phyloP scores from a whole-genome alignment of 2,113 vertebrate species.

The Pituophis catenifer region DNA sequence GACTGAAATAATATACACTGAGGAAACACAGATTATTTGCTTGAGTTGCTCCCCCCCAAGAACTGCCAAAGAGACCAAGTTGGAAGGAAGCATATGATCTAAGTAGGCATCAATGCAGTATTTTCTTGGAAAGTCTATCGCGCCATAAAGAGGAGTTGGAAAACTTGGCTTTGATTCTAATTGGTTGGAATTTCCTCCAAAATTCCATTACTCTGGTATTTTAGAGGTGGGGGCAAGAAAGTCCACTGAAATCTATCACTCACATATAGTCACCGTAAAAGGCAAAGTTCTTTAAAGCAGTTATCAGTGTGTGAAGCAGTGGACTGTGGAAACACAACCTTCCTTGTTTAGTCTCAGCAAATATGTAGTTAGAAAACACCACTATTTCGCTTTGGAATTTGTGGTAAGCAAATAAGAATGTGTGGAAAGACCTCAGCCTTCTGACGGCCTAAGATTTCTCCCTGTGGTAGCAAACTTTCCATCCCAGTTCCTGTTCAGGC shows the following conservation, averaged over 20 bases:
- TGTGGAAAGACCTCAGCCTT: conserved; percentile 46
- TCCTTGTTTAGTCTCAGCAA: conserved; percentile 65
- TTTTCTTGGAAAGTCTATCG: neutral
- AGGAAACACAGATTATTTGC: neutral
- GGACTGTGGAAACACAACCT: conserved; percentile 46
- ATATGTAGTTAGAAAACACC: conserved; percentile 55
- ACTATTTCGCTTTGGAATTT: conserved; percentile 63
- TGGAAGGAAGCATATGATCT: neutral
- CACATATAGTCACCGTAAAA: neutral
- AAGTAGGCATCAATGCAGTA: neutral
- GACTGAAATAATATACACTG: neutral
- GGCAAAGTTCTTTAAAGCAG: conserved; percentile 29
- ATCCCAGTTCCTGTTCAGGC: conserved; percentile 21
- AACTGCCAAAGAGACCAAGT: neutral
- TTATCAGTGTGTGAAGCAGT: conserved; percentile 28
- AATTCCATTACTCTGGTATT: neutral
- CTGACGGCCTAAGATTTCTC: conserved; percentile 50
- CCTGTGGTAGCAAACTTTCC: conserved; percentile 26
- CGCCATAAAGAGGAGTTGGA: neutral
- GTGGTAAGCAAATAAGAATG: conserved; percentile 56
- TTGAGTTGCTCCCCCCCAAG: neutral
- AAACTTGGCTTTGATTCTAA: neutral
- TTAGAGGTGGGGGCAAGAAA: neutral
- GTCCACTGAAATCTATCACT: neutral
- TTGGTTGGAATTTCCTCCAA: accelerated